Conservation (phyloP, 2,888 invertebrate genomes). For the Cataglyphis albicans region DNA sequence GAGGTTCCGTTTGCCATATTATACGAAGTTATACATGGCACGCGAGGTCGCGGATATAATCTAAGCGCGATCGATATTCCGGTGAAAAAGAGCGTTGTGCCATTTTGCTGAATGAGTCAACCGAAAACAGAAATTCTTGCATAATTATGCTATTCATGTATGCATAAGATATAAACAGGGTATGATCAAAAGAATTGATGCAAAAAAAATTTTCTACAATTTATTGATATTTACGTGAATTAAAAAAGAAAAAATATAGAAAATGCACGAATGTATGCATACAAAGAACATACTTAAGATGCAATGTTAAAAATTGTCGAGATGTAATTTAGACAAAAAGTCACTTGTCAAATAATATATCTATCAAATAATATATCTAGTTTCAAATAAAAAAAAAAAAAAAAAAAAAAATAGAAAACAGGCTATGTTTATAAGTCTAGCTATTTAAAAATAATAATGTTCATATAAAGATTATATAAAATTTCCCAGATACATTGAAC, state of each 20-base stretch:
- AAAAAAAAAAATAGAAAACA: not conserved
- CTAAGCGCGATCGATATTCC: constrained; percentile 71
- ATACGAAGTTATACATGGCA: constrained; percentile 59
- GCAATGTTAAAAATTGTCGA: not conserved
- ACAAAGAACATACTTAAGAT: not conserved
- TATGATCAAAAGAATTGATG: too few species aligned
- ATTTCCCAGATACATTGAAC: not conserved
- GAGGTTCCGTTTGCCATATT: constrained; percentile 26
- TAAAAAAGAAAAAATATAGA: not conserved
- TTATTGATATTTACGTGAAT: constrained; percentile 10
- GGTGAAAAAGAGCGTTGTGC: constrained; percentile 66
- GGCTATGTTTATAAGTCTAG: not conserved
- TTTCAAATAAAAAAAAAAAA: constrained; percentile 12
- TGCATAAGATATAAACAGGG: not conserved
- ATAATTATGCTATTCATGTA: constrained; percentile 3
- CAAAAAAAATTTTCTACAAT: not conserved
- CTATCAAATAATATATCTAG: not conserved
- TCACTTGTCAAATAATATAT: constrained; percentile 23
- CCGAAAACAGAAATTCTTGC: constrained; percentile 21
- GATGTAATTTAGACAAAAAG: constrained; percentile 5
- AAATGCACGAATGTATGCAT: not conserved
- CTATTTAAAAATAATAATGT: constrained; percentile 4
- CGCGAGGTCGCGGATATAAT: constrained; percentile 72
- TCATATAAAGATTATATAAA: not conserved
- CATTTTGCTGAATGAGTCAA: constrained; percentile 49